Evolutionary conservation across 2,888 invertebrate genomes (phyloP).

Genomic region (Mechanitis mazaeus): DNA sequence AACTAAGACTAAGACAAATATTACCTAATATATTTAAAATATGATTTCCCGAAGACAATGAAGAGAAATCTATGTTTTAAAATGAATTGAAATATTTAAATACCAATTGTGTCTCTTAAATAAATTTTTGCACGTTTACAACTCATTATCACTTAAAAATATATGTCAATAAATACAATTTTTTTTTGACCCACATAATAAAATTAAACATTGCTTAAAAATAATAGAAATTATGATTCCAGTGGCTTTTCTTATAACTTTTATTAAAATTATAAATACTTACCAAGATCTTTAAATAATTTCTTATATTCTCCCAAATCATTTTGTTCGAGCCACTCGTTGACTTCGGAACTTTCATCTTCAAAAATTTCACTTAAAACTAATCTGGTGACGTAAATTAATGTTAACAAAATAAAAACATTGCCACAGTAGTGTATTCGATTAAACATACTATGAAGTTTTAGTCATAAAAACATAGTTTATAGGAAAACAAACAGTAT

Average conservation of each 20-base stretch:
- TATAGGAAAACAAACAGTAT: constrained; percentile 30
- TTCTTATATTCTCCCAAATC: constrained; percentile 82
- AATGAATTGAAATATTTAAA: no score
- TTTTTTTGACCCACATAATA: no score
- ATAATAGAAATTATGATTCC: no score
- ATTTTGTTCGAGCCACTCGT: constrained; percentile 86
- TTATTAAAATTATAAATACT: constrained; percentile 41
- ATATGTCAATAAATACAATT: no score
- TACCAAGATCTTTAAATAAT: constrained; percentile 84
- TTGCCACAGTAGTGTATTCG: constrained; percentile 53
- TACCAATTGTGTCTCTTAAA: no score
- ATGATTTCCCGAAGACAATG: no score
- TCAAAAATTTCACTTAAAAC: constrained; percentile 63
- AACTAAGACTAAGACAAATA: not conserved
- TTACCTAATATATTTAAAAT: no score
- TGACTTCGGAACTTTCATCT: constrained; percentile 79
- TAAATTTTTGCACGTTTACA: no score
- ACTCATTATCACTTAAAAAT: no score
- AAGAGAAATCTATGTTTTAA: no score
- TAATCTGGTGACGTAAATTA: constrained; percentile 55
- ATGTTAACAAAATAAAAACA: constrained; percentile 51
- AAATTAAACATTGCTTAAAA: no score
- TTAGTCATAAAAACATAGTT: constrained; percentile 48
- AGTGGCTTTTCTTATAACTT: no score
- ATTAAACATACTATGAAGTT: constrained; percentile 53